Base-by-base conservation (phyloP, 2,113 vertebrate species). In the Orientallactaga bullata region DNA sequence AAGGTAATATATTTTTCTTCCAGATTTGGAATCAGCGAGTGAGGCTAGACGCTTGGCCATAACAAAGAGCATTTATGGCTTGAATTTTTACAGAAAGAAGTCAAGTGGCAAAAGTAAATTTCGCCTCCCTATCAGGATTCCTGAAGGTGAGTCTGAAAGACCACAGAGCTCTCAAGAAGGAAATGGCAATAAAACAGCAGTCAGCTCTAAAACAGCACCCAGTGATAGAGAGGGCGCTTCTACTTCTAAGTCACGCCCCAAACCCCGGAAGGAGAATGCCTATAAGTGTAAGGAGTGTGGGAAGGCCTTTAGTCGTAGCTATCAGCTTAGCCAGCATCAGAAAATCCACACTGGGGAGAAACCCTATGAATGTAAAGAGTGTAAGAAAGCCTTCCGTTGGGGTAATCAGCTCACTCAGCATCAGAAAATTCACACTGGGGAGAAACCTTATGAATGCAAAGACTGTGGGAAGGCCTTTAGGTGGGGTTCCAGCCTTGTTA, bases 391-490 rank as follows among this genome's bases (percentile, higher is more conserved):
- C 66, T 98, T 98, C 17, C 87, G 97, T 0, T 98, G 98, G 85
- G 98, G 98, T 47, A 98, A 97, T 21, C 97, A 98, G 3, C 92
- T 96, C 9, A 91, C 91, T 7, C 96, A 95, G 26, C 94, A 95
- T 26, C 96, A 95, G 84, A 96, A 94, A 84, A 97, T 97, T 16
- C 97, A 98, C 39, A 97, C 97, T 0, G 96, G 97, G 0, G 97
- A 98, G 77, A 97, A 97, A 32, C 95, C 93, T 1, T 96, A 96
- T 1, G 88, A 90, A 4, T 96, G 94, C n/a, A 92, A 89, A 18
- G 91, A 96, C 26, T 97, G 96, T 0, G 93, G 96, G 58, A 97
- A 97, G 66, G 95, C 95, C 77, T 98, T 98, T 21, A 91, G 86
- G 0, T 95, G 95, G 85, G 95, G 96, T 42, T 96, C 95, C 0